These are phyloP conservation scores for Mobula birostris DNA, from an alignment of 2,113 vertebrate species.

Conservation along the genomic window DNA sequence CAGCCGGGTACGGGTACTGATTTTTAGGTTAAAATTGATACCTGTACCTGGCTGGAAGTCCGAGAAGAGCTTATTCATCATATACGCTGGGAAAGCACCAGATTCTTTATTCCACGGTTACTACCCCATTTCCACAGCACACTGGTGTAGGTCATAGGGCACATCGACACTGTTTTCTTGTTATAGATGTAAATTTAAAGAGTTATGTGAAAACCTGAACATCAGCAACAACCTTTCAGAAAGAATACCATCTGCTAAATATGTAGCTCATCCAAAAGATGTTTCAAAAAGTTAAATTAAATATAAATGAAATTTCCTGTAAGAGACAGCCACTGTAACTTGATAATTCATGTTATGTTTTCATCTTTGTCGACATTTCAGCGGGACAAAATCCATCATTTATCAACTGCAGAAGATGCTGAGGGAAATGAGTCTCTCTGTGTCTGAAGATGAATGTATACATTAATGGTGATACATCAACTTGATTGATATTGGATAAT, in stretches of 20 bases:
- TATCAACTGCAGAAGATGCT: slow-evolving; percentile 5
- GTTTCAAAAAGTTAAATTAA: slow-evolving; percentile 13
- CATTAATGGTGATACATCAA: slow-evolving; percentile 15
- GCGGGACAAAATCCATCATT: slow-evolving; percentile 16
- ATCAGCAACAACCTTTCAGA: background rate
- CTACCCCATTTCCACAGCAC: background rate
- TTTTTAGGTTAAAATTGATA: too few relatives aligned
- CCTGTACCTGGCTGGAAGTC: too few relatives aligned
- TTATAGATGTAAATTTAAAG: background rate
- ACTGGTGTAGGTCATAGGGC: background rate
- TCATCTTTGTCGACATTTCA: background rate
- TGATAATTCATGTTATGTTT: slow-evolving; percentile 24
- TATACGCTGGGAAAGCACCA: too few relatives aligned
- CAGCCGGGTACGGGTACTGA: too few relatives aligned
- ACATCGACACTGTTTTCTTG: background rate
- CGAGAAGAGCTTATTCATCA: too few relatives aligned
- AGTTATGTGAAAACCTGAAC: background rate
- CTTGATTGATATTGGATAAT: background rate
- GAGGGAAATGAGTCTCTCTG: background rate
- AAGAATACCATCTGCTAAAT: background rate
- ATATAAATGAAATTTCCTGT: background rate
- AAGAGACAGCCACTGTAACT: background rate
- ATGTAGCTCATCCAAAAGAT: background rate
- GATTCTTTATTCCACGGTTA: too few relatives aligned
- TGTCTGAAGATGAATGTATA: slow-evolving; percentile 26